phyloP scores from a whole-genome alignment of 2,797 vertebrate genomes.

The Microctenopoma lineatum region DNA sequence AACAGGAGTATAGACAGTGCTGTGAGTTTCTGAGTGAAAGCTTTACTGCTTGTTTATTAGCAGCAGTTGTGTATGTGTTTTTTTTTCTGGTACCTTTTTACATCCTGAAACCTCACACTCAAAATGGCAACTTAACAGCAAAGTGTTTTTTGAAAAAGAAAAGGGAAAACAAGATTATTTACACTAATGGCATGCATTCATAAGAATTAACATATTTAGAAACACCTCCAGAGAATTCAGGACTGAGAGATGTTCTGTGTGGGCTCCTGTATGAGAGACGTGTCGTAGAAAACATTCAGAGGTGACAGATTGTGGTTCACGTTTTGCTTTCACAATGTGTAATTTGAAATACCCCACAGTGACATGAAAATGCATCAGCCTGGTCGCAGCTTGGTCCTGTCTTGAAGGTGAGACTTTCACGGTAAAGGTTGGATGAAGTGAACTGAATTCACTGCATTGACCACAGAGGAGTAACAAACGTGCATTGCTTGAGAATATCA shows the following conservation, averaged over 20 bases:
- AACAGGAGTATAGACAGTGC: background rate
- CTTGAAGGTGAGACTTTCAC: slow-evolving; percentile 2
- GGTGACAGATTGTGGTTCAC: slow-evolving; percentile 31
- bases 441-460: slow-evolving; percentile 25
- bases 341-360: slow-evolving; percentile 24
- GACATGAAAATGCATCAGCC: slow-evolving; percentile 27
- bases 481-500: slow-evolving; percentile 25
- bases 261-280: slow-evolving; percentile 7
- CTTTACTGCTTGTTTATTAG: slow-evolving; percentile 11
- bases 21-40: slow-evolving; percentile 4
- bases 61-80: slow-evolving; percentile 16
- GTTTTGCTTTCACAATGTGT: slow-evolving; percentile 36
- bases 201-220: slow-evolving; percentile 38
- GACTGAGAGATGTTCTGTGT: slow-evolving; percentile 11
- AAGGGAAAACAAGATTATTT: slow-evolving; percentile 43
- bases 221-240: slow-evolving; percentile 15
- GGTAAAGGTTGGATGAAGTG: background rate
- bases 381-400: slow-evolving; percentile 41
- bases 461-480: slow-evolving; percentile 29
- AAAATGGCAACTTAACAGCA: slow-evolving; percentile 30
- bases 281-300: slow-evolving; percentile 16
- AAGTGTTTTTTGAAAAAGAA: slow-evolving; percentile 7
- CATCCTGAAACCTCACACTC: slow-evolving; percentile 11
- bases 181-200: slow-evolving; percentile 68
- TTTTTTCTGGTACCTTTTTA: slow-evolving; percentile 15